Conservation (phyloP, 2,113 vertebrate species). For the Phodopus roborovskii region DNA sequence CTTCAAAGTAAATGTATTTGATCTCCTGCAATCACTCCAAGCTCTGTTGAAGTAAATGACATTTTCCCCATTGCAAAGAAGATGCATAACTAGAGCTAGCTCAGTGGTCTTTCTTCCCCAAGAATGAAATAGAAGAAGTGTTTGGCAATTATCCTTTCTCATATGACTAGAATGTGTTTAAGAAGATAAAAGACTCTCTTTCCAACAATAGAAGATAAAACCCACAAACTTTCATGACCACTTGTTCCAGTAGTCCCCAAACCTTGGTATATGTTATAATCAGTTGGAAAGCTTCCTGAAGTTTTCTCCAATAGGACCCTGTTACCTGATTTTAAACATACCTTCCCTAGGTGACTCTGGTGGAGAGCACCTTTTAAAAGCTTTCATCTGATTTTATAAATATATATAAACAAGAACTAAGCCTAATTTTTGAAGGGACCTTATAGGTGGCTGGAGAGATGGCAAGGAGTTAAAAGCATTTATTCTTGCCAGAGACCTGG, state of each 20-base stretch:
- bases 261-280: not conserved
- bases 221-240: not conserved
- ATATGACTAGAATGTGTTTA: not conserved
- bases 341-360: not conserved
- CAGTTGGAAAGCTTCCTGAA: not conserved
- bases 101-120: not conserved
- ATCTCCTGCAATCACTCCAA: not conserved
- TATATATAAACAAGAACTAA: not conserved
- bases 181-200: not conserved
- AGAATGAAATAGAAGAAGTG: not conserved
- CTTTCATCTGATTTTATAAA: not conserved
- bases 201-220: not conserved
- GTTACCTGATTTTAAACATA: not conserved
- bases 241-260: not conserved
- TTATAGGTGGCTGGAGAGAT: not conserved
- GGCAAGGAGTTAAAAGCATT: not conserved
- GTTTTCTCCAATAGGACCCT: not conserved
- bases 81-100: not conserved
- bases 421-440: not conserved
- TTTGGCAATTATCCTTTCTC: not conserved
- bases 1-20: slow-evolving; percentile 7
- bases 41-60: not conserved
- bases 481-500: not conserved
- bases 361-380: not conserved
- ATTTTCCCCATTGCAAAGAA: not conserved